phyloP scores from a whole-genome alignment of 2,797 vertebrate species.

The Pangasius mekongensis region DNA sequence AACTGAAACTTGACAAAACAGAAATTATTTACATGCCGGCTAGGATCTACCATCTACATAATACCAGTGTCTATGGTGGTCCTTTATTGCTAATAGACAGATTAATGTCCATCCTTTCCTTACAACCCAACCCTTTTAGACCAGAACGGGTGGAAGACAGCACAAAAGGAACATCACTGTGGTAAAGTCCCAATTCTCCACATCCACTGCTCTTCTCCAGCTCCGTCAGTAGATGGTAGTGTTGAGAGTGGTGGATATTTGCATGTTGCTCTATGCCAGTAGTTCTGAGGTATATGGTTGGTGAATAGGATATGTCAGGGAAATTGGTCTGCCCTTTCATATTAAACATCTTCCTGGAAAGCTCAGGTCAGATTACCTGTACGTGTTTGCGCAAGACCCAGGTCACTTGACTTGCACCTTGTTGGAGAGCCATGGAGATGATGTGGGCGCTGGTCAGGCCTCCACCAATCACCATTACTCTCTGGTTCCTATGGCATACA shows the following conservation, averaged over 20 bases:
- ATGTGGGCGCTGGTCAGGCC: conserved; percentile 81
- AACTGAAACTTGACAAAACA: neutral
- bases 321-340: neutral
- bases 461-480: conserved; percentile 78
- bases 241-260: neutral
- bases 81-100: too few relatives aligned
- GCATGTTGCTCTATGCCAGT: neutral
- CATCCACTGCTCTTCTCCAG: neutral
- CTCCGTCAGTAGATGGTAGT: neutral
- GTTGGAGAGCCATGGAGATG: conserved; percentile 75
- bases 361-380: conserved; percentile 66
- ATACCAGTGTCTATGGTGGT: too few relatives aligned
- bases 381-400: conserved; percentile 82
- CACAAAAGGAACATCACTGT: neutral
- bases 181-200: neutral
- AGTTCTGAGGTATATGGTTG: neutral
- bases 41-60: neutral
- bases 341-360: neutral
- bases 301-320: neutral
- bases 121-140: neutral
- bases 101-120: neutral
- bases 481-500: conserved; percentile 73
- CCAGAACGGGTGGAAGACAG: neutral
- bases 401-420: conserved; percentile 78
- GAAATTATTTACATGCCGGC: neutral